phyloP scores from a whole-genome alignment of 2,888 invertebrate species.

The Scelioninae gen. 1 region DNA sequence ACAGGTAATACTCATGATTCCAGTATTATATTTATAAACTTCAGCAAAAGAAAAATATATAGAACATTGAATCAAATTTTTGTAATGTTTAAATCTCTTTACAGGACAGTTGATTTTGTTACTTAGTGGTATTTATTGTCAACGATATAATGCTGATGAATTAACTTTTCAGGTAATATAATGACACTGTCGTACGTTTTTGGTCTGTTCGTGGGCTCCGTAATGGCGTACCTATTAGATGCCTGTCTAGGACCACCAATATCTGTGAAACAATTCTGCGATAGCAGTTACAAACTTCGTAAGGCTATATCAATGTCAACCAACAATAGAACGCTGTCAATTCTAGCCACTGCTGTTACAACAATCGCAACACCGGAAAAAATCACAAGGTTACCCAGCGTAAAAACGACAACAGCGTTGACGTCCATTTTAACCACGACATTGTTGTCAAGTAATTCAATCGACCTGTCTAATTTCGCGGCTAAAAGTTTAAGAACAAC shows the following conservation, averaged over 20 bases:
- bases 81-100: too few relatives aligned
- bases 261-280: constrained; percentile 80
- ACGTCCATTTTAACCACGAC: constrained; percentile 75
- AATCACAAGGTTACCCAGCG: constrained; percentile 74
- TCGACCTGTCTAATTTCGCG: constrained; percentile 72
- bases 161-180: constrained; percentile 89
- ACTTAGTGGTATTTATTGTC: too few relatives aligned
- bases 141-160: constrained; percentile 1
- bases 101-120: too few relatives aligned
- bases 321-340: constrained; percentile 75
- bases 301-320: constrained; percentile 71
- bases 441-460: constrained; percentile 75
- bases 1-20: constrained; percentile 87
- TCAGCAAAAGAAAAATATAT: too few relatives aligned
- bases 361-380: constrained; percentile 75
- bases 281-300: constrained; percentile 66
- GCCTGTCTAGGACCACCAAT: constrained; percentile 80
- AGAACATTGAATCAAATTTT: too few relatives aligned
- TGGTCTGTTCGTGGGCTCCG: constrained; percentile 92
- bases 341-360: constrained; percentile 73
- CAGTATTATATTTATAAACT: background rate
- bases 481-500: constrained; percentile 75
- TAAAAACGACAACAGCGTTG: constrained; percentile 75
- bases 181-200: constrained; percentile 97
- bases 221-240: constrained; percentile 92